phyloP scores from a whole-genome alignment of 2,113 vertebrate species.

The Anguilla japonica region DNA sequence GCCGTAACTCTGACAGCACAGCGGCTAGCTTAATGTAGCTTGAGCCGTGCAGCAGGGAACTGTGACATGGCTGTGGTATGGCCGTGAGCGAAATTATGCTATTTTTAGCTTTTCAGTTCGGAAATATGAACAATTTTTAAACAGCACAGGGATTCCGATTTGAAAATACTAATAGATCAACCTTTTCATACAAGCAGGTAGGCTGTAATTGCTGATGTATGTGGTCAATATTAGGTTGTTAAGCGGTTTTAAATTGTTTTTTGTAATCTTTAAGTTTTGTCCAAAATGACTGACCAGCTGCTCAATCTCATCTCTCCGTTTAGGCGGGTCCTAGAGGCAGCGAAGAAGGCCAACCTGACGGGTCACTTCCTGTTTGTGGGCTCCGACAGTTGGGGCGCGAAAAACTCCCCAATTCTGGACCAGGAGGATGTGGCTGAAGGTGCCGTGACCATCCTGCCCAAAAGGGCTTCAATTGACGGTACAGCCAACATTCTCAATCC shows the following conservation, averaged over 20 bases:
- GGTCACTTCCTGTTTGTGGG: slow-evolving; percentile 90
- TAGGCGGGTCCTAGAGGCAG: slow-evolving; percentile 81
- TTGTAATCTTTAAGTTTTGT: not conserved
- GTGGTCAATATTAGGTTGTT: not conserved
- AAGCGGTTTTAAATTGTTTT: not conserved
- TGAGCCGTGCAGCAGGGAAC: not conserved
- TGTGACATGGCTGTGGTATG: not conserved
- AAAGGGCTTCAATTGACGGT: slow-evolving; percentile 82
- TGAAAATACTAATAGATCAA: not conserved
- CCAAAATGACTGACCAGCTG: not conserved
- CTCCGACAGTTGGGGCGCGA: slow-evolving; percentile 92
- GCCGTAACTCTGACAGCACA: not conserved
- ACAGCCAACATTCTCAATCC: slow-evolving; percentile 17
- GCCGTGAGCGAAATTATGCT: not conserved
- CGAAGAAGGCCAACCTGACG: slow-evolving; percentile 77
- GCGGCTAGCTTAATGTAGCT: not conserved
- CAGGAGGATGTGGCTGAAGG: slow-evolving; percentile 81
- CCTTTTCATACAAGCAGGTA: not conserved
- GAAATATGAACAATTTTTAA: not conserved
- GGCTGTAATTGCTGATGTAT: not conserved
- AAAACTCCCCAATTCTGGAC: slow-evolving; percentile 77
- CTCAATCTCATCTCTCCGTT: not conserved
- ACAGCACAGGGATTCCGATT: not conserved
- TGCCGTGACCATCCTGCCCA: slow-evolving; percentile 84
- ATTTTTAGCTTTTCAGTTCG: not conserved